A percentile compares a stretch with the other conserved stretches of the same genome.
Evolutionary conservation across 53 echinoderm and acorn worm genomes (phyloP).

Genomic region (Pentamera pediparva): DNA sequence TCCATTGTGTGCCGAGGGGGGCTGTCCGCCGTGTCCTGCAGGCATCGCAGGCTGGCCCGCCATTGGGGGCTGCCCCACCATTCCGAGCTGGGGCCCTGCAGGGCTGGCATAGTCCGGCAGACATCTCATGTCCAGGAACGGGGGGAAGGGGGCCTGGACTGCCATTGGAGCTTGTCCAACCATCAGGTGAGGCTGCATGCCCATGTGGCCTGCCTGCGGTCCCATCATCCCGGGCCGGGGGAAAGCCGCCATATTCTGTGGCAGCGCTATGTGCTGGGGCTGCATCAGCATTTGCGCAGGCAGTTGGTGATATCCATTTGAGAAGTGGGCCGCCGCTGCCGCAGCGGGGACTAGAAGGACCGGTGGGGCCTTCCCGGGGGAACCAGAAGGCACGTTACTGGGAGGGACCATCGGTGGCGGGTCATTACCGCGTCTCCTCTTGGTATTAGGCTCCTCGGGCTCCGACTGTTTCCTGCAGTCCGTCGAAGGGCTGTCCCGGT

Average conservation of each 20-base stretch:
- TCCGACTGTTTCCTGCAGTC: neutral
- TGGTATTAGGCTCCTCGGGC: neutral
- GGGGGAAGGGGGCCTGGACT: constrained; percentile 20
- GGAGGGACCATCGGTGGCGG: neutral
- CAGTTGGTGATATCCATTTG: constrained; percentile 18
- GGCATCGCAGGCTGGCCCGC: constrained; percentile 2
- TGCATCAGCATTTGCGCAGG: constrained; percentile 24
- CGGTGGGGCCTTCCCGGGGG: constrained; percentile 1
- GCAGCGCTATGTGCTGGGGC: constrained; percentile 24
- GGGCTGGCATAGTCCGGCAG: neutral
- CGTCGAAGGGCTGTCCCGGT: neutral
- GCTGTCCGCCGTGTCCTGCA: neutral
- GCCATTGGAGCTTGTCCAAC: constrained; percentile 27
- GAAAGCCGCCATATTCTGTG: constrained; percentile 29
- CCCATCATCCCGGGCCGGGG: constrained; percentile 14
- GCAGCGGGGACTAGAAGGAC: constrained; percentile 17
- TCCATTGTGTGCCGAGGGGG: neutral
- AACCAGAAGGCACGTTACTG: neutral
- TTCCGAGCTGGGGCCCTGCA: constrained; percentile 1
- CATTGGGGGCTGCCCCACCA: constrained; percentile 32
- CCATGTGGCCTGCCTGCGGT: constrained; percentile 28
- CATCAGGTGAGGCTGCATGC: constrained; percentile 25
- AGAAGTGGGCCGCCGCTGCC: constrained; percentile 8
- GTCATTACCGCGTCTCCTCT: neutral
- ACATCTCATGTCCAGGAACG: constrained; percentile 24